Conservation (phyloP, 2,113 vertebrate genomes). For the Anarrhichthys ocellatus region DNA sequence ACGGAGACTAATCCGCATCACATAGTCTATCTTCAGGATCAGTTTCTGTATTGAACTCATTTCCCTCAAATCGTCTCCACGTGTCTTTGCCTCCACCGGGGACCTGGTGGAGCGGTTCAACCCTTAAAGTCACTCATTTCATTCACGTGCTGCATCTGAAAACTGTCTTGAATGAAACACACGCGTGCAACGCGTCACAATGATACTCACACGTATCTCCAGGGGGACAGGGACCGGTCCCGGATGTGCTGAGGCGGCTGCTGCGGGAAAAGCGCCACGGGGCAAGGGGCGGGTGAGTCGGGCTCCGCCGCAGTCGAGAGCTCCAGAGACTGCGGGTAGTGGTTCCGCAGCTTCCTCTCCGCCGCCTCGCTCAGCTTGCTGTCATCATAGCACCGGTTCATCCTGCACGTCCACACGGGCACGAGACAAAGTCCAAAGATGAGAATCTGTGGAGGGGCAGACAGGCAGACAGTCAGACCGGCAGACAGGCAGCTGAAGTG, state of each 20-base stretch:
- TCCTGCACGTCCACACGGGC: neutral
- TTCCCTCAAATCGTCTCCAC: neutral
- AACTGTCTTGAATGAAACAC: neutral
- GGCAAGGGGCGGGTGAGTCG: constrained; percentile 2
- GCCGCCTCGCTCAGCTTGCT: constrained; percentile 25
- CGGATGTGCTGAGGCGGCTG: neutral
- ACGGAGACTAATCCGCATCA: neutral
- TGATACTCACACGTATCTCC: constrained; percentile 81
- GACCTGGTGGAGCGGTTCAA: neutral
- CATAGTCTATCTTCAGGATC: neutral
- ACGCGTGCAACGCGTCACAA: neutral
- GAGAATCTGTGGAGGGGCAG: constrained; percentile 50
- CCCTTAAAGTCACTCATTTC: neutral
- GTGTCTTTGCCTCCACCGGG: neutral
- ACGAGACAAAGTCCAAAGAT: constrained; percentile 27
- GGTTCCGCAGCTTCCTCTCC: neutral
- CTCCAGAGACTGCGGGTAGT: constrained; percentile 14
- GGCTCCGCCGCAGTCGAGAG: fast-evolving
- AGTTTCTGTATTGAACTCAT: neutral
- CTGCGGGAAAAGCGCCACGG: neutral
- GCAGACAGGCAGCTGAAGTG: neutral
- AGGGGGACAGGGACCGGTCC: constrained; percentile 89
- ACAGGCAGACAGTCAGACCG: neutral
- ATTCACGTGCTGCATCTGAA: neutral
- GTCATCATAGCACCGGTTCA: constrained; percentile 37